Conservation (phyloP, 1,140 invertebrate genomes). For the Conus betulinus region DNA sequence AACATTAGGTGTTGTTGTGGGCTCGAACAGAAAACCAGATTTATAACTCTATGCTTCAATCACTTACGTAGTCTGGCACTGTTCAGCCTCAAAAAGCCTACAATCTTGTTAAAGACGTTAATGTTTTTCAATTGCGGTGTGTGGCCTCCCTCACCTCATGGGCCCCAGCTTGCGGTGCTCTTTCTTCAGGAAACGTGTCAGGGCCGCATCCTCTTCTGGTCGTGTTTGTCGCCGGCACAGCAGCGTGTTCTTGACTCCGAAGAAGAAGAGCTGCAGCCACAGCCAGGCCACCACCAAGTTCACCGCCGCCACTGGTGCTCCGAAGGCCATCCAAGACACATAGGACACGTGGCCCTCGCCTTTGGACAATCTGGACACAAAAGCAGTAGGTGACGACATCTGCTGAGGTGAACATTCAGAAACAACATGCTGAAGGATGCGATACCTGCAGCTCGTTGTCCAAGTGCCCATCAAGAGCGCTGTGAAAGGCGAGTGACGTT, state of each 20-base stretch:
- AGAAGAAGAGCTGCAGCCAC: constrained; percentile 29
- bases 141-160: constrained; percentile 4
- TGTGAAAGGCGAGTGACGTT: no score
- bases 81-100: no score
- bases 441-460: no score
- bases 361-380: background rate
- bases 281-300: background rate
- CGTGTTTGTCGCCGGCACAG: constrained; percentile 3
- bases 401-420: no score
- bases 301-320: background rate
- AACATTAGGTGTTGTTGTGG: no score
- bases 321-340: constrained; percentile 30
- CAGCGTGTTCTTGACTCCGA: constrained; percentile 15
- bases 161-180: constrained; percentile 12
- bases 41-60: no score
- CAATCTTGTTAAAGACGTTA: no score
- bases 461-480: no score
- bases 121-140: no score
- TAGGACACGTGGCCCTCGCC: constrained; percentile 12
- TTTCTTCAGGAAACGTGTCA: background rate
- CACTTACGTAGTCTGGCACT: no score
- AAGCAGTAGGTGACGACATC: background rate
- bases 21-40: no score
- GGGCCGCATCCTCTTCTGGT: background rate
- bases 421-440: no score